phyloP scores from a whole-genome alignment of 2,797 vertebrate genomes.

The Chromis chromis region DNA sequence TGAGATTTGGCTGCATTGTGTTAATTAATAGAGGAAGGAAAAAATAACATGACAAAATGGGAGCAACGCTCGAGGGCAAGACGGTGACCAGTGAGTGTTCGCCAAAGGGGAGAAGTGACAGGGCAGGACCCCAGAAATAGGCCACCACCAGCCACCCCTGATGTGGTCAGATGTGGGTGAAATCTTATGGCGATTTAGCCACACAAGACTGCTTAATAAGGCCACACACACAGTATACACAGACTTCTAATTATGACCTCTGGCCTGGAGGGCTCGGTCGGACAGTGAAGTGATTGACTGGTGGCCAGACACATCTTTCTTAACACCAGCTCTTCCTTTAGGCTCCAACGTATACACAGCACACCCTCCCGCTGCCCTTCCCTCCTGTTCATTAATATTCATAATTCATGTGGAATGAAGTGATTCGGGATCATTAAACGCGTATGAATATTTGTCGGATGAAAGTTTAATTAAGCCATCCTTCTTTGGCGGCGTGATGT shows the following conservation, averaged over 20 bases:
- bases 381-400: constrained; percentile 76
- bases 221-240: constrained; percentile 37
- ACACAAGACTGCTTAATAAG: constrained; percentile 43
- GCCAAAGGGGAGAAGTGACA: constrained; percentile 31
- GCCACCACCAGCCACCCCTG: constrained; percentile 58
- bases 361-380: constrained; percentile 40
- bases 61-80: constrained; percentile 62
- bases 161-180: constrained; percentile 48
- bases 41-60: constrained; percentile 40
- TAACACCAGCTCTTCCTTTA: constrained; percentile 42
- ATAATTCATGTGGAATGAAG: constrained; percentile 82
- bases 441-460: constrained; percentile 80
- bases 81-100: constrained; percentile 39
- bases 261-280: constrained; percentile 53
- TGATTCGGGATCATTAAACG: constrained; percentile 81
- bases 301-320: constrained; percentile 55
- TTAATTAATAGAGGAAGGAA: constrained; percentile 52
- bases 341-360: constrained; percentile 31
- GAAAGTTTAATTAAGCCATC: constrained; percentile 78
- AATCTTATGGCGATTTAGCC: constrained; percentile 47
- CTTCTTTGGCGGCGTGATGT: constrained; percentile 66
- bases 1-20: constrained; percentile 45
- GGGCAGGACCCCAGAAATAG: constrained; percentile 68
- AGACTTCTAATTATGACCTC: constrained; percentile 51
- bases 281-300: constrained; percentile 58